Base-by-base conservation (phyloP, 2,888 invertebrate genomes). In the Arrhopalites spinosus region DNA sequence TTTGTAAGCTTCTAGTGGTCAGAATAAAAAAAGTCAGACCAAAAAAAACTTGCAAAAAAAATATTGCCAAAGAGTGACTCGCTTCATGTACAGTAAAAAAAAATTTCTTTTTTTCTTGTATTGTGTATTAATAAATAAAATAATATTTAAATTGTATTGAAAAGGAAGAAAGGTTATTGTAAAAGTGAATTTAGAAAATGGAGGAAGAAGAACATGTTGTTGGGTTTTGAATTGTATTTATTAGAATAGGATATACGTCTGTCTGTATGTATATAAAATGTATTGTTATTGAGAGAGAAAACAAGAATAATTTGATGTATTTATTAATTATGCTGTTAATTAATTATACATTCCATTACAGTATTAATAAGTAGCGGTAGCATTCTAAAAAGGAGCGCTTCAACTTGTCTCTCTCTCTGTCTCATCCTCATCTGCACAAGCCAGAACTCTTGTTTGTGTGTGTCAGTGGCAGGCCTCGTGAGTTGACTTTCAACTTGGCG, bases 301-400 rank as follows among this genome's bases (percentile, higher is more conserved):
- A 50, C 17, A 13, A n/a, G 50, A 50, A 50, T 50, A 50, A 50
- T 50, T 50, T 50, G 50, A 25, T 15, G 59, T 25, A 25, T 23
- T 27, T 30, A 63, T 69, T 68, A 66, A 30, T 56, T 36, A 69
- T 69, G 36, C 69, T 56, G 17, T 36, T 71, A 30, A 36, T 36
- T 61, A 64, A 50, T 63, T 69, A 64, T 53, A 20, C 70, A 66
- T 66, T 75, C 53, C 64, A 64, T 64, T 64, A 61, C 36, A 43
- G 73, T 67, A 59, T 59, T 59, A 59, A 59, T 59, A 59, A 25
- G 25, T 59, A 59, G 59, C 25, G 59, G 25, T 59, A 27, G 59
- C 59, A n/a, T 15, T 36, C 5, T 36, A 11, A 36, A 36, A 36
- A n/a, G n/a, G 36, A 36, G 36, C 36, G 36, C 36, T 36, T 36